Conservation (phyloP, 1,140 invertebrate genomes). For the Nasonia vitripennis region DNA sequence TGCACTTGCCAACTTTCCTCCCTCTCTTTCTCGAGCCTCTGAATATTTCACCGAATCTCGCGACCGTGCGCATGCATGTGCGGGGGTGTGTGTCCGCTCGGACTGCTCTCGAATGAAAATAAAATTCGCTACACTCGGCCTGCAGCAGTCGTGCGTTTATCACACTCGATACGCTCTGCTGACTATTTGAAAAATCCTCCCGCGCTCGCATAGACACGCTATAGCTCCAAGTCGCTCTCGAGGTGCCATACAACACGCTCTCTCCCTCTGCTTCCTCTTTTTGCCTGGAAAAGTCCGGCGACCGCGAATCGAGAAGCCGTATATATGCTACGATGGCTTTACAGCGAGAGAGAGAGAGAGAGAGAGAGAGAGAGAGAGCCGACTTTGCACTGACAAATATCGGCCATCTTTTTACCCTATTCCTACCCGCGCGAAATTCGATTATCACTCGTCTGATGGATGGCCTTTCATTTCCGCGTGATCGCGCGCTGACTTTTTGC, state of each 20-base stretch:
- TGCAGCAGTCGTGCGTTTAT: not conserved
- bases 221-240: no score
- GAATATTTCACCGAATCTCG: slow-evolving; percentile 51
- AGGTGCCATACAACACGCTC: no score
- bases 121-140: slow-evolving; percentile 24
- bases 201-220: not conserved
- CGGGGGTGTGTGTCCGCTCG: not conserved
- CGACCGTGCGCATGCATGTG: not conserved
- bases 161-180: slow-evolving; percentile 35
- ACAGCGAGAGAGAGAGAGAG: not conserved
- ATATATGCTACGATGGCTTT: not conserved
- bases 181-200: slow-evolving; percentile 23
- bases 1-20: slow-evolving; percentile 33
- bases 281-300: not conserved
- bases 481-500: no score
- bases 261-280: not conserved
- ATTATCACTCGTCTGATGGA: slow-evolving; percentile 7
- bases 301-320: not conserved
- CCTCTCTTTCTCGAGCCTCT: slow-evolving; percentile 13
- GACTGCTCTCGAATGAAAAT: slow-evolving; percentile 22
- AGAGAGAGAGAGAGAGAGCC: not conserved
- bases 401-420: not conserved
- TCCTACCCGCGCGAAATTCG: not conserved
- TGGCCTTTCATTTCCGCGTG: slow-evolving; percentile 12
- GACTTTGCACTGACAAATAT: slow-evolving; percentile 2